Evolutionary conservation across 2,113 vertebrate genomes (phyloP), one percentile per base, ranked within the genome.

Genomic region (Terrapene triunguis): DNA sequence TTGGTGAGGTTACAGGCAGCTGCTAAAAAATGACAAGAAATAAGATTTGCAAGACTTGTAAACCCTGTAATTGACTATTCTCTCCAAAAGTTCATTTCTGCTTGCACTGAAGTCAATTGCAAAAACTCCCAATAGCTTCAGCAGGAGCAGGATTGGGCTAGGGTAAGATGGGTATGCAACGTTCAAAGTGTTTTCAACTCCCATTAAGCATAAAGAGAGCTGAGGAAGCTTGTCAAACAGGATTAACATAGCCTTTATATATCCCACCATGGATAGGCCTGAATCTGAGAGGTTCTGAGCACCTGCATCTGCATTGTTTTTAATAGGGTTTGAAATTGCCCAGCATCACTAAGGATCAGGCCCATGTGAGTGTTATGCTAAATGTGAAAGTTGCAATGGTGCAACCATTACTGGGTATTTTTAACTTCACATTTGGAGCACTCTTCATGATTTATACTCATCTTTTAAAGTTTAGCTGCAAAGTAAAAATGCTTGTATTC

Each of bases 311-410:
- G 10, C 9, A 87, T 74, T 50, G 72, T 72, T 4, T 87, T 85
- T 82, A 72, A 83, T 89, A 78, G 87, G 90, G 55, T 74, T 93
- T 93, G 80, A 78, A 95, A 94, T 87, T 89, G 82, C 5, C 76
- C 79, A 96, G 17, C 5, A 74, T 27, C 51, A 82, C 93, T 94
- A 92, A 87, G 32, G 59, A 91, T 95, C 85, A 97, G 89, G 89
- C 90, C 69, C 7, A 1, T 48, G 55, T 57, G 38, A 89, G 51
- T 44, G 87, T 89, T 95, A 87, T 85, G 81, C 55, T 79, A 90
- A 94, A 93, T 80, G 83, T 80, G 93, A 94, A 93, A 96, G 95
- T 53, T 84, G 90, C 94, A 94, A 93, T 94, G 90, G 96, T 94
- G 89, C 86, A 96, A 88, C n/a, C 85, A 24, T 87, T 82, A 74